phyloP scores from a whole-genome alignment of 2,113 vertebrate species.

The Tor tambroides region DNA sequence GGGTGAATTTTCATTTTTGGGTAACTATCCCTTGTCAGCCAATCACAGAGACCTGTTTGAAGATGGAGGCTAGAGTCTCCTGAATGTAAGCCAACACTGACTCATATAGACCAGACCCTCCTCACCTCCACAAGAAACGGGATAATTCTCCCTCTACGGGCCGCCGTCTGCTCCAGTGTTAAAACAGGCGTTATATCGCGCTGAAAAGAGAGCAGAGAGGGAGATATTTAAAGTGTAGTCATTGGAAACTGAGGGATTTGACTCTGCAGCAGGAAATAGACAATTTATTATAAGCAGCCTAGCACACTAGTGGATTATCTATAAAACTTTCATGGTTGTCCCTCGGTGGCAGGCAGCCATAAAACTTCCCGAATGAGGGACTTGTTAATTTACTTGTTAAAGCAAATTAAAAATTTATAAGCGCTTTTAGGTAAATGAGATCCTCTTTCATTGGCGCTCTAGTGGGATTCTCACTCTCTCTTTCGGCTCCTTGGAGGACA shows the following conservation, averaged over 20 bases:
- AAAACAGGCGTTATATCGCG: conserved; percentile 85
- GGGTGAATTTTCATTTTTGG: neutral
- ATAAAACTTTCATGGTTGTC: conserved; percentile 98
- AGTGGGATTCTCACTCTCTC: conserved; percentile 79
- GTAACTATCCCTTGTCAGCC: neutral
- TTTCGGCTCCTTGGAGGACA: conserved; percentile 86
- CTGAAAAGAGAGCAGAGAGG: conserved; percentile 79
- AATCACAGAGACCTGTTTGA: neutral
- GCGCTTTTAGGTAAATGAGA: conserved; percentile 99
- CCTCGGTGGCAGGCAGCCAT: conserved; percentile 95
- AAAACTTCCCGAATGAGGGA: conserved; percentile 99
- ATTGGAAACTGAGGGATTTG: conserved; percentile 86
- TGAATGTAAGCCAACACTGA: conserved; percentile 11
- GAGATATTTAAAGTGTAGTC: conserved; percentile 87
- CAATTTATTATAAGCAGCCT: conserved; percentile 96
- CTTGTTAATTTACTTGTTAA: conserved; percentile 99
- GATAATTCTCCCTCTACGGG: conserved; percentile 42
- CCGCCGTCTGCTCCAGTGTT: conserved; percentile 64
- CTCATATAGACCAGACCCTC: conserved; percentile 14
- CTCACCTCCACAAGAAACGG: conserved; percentile 36
- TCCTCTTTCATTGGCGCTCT: conserved; percentile 96
- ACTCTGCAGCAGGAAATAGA: conserved; percentile 95
- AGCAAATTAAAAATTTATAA: conserved; percentile 99
- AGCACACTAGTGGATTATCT: conserved; percentile 94
- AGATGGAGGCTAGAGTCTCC: neutral